These are phyloP conservation scores for Alethe castanea DNA, from an alignment of 2,113 vertebrate genomes.

Conservation along the genomic window DNA sequence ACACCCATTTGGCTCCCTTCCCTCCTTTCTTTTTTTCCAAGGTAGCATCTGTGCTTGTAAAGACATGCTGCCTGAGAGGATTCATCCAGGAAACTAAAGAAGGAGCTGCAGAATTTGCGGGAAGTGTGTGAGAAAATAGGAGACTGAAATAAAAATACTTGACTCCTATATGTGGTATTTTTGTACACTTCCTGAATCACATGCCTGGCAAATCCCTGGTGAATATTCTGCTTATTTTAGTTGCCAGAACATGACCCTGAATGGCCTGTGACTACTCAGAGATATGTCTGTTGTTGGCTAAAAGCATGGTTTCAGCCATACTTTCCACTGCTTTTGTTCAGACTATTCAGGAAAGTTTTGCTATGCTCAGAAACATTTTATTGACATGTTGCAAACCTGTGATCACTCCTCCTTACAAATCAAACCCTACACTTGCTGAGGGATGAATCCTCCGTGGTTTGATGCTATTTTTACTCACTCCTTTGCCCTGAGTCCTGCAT, in stretches of 20 bases:
- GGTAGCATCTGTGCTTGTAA: conserved; percentile 34
- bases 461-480: neutral
- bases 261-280: neutral
- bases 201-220: neutral
- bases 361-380: neutral
- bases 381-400: neutral
- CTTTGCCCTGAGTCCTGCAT: neutral
- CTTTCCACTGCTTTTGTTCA: neutral
- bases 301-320: neutral
- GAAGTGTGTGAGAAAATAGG: neutral
- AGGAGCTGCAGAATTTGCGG: conserved; percentile 15
- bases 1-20: neutral
- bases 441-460: neutral
- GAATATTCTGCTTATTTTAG: neutral
- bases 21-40: neutral
- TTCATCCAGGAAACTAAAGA: conserved; percentile 29
- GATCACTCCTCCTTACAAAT: neutral
- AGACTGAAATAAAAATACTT: conserved; percentile 16
- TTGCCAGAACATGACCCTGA: neutral
- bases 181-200: neutral
- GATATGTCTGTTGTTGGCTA: neutral
- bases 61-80: neutral
- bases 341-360: neutral
- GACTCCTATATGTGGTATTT: neutral
- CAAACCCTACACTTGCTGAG: neutral